Conservation (phyloP, 2,888 invertebrate species). For the Calliphora vomitoria region DNA sequence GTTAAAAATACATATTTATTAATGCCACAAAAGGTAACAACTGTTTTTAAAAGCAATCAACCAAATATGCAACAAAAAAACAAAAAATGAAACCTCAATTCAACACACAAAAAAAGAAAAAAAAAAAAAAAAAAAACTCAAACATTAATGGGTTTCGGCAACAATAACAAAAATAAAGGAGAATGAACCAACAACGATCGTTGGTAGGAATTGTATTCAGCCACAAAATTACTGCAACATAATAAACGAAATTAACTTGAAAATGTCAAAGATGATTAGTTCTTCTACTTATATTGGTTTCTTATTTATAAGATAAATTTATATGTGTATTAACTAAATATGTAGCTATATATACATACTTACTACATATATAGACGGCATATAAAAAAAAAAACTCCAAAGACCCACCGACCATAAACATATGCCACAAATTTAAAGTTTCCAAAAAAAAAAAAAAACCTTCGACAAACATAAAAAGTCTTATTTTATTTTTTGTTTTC, state of each 20-base stretch:
- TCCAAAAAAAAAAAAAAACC: slow-evolving; percentile 21
- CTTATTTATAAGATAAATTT: slow-evolving; percentile 63
- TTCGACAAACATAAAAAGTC: slow-evolving; percentile 58
- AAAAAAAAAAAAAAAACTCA: not conserved
- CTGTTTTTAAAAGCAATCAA: slow-evolving; percentile 66
- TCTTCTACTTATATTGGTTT: slow-evolving; percentile 65
- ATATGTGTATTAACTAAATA: slow-evolving; percentile 21
- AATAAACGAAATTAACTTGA: slow-evolving; percentile 72
- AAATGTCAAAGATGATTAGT: slow-evolving; percentile 74
- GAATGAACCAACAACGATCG: not conserved
- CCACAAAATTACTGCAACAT: slow-evolving; percentile 57
- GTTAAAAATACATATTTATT: slow-evolving; percentile 47
- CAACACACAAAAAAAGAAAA: slow-evolving; percentile 29
- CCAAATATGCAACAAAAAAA: slow-evolving; percentile 56
- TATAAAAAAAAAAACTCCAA: slow-evolving; percentile 30
- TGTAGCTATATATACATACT: not conserved
- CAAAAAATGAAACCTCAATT: slow-evolving; percentile 25
- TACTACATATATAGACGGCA: not conserved
- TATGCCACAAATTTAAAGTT: slow-evolving; percentile 59
- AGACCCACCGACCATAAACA: slow-evolving; percentile 47
- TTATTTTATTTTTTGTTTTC: slow-evolving; percentile 62
- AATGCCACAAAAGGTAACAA: slow-evolving; percentile 69
- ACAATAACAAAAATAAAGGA: not conserved
- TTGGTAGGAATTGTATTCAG: slow-evolving; percentile 25
- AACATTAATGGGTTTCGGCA: slow-evolving; percentile 9